A percentile compares a stretch with the other conserved stretches of the same genome.
Conservation (phyloP, 2,888 invertebrate genomes). For the Drosophila gaucha region DNA sequence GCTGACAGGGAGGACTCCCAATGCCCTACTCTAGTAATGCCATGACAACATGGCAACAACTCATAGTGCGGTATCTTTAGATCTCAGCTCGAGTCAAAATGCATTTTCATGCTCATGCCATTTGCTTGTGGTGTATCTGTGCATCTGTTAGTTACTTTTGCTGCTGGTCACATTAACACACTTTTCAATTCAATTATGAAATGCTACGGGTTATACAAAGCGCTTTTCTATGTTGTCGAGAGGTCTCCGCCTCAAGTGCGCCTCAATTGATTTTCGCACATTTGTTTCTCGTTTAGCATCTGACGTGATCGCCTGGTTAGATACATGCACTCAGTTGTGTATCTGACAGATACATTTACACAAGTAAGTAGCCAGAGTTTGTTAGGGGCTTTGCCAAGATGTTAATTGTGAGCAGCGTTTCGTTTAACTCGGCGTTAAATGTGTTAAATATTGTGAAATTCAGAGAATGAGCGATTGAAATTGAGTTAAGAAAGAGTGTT, state of each 20-base stretch:
- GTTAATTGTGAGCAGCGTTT: slow-evolving; percentile 56
- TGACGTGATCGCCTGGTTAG: slow-evolving; percentile 69
- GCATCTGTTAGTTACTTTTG: slow-evolving; percentile 49
- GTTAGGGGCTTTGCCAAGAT: slow-evolving; percentile 24
- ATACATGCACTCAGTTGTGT: slow-evolving; percentile 25
- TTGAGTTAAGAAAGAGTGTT: neutral
- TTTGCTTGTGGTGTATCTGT: slow-evolving; percentile 20
- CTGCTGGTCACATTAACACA: slow-evolving; percentile 75
- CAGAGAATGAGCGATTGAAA: neutral
- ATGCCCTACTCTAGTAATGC: slow-evolving; percentile 25
- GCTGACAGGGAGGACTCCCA: slow-evolving; percentile 60
- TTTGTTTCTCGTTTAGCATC: slow-evolving; percentile 49
- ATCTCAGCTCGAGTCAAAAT: slow-evolving; percentile 44
- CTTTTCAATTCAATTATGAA: slow-evolving; percentile 71
- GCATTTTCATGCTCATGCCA: slow-evolving; percentile 36
- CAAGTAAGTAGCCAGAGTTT: slow-evolving; percentile 8
- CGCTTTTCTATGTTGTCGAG: slow-evolving; percentile 56
- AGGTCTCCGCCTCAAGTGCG: slow-evolving; percentile 23
- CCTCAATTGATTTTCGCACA: slow-evolving; percentile 71
- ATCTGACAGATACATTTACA: slow-evolving; percentile 32
- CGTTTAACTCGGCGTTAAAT: slow-evolving; percentile 58
- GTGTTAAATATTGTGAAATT: slow-evolving; percentile 49
- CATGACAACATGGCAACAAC: slow-evolving; percentile 15
- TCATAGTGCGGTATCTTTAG: slow-evolving; percentile 51
- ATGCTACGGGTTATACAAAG: slow-evolving; percentile 60